Conservation (phyloP, 2,113 vertebrate genomes). For the Mus spicilegus region DNA sequence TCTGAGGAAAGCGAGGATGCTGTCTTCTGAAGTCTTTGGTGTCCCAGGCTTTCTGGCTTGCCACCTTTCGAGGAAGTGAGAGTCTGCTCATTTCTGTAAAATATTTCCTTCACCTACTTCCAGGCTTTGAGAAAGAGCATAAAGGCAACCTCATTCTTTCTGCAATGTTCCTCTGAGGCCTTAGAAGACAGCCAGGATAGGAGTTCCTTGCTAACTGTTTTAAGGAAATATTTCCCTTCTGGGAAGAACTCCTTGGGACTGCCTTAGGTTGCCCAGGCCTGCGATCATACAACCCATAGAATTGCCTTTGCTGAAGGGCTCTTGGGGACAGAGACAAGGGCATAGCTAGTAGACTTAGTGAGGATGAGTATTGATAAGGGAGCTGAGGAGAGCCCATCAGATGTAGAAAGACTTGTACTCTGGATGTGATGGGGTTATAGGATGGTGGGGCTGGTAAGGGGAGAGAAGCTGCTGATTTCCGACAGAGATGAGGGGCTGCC, state of each 20-base stretch:
- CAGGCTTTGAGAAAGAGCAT: background rate
- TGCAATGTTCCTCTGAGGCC: background rate
- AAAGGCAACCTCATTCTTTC: background rate
- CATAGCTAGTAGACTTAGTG: background rate
- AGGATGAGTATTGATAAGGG: background rate
- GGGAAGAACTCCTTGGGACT: background rate
- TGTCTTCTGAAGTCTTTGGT: background rate
- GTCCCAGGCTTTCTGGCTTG: background rate
- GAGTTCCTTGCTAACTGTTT: background rate
- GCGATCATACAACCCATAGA: background rate
- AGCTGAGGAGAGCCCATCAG: background rate
- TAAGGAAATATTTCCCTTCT: background rate
- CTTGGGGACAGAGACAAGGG: background rate
- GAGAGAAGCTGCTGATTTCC: too few species aligned
- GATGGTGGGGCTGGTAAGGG: accelerated
- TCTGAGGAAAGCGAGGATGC: accelerated
- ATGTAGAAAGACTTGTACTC: background rate
- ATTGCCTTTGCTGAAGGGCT: accelerated
- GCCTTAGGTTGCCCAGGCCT: background rate
- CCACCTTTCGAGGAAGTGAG: background rate
- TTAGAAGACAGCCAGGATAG: background rate
- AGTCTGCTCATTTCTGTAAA: background rate
- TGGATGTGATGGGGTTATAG: background rate
- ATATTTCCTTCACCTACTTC: background rate
- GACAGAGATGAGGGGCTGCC: accelerated